Base-by-base conservation (phyloP, 2,113 vertebrate species). In the Chaetura pelagica region DNA sequence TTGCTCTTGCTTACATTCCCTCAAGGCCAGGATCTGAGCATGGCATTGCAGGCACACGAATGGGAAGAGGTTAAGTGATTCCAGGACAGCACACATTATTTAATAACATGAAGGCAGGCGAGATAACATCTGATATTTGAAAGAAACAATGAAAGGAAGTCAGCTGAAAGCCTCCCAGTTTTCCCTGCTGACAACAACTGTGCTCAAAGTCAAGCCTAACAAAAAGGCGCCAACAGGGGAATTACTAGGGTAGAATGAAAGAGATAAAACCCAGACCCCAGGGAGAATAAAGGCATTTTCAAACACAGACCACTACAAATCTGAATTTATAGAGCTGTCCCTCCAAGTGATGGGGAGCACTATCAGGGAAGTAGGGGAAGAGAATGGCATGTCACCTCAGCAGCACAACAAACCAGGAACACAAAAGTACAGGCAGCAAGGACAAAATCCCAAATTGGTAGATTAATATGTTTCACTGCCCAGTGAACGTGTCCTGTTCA, bases 71-170 rank as follows among this genome's bases (percentile, higher is more conserved):
- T 85, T 91, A 91, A 79, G 40, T 12, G 54, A 55, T 29, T 72
- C 40, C 42, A 84, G 21, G 49, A 82, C 49, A 72, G 76, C 34
- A 42, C 34, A 26, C 8, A 2, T 46, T 46, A 63, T 64, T 78
- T 74, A 85, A 38, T 35, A 80, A 73, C 68, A 69, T 2, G 34
- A 77, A 6, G 1, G 27, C n/a, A 82, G 35, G 84, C 4, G 63
- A 95, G 77, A 92, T 89, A 87, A 93, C 52, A 89, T 86, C 89
- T 91, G 24, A 84, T 89, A 20, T 62, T 88, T 75, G 85, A 89
- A 90, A 80, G 21, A 69, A 93, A 98, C 92, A 96, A 94, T 94
- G 87, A 91, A 84, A 97, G 92, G 88, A 96, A 95, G 82, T 89
- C 16, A 13, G 48, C 57, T 79, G 64, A 91, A 77, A 96, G 79